phyloP scores from a whole-genome alignment of 2,113 vertebrate species.

The Saguinus midas region DNA sequence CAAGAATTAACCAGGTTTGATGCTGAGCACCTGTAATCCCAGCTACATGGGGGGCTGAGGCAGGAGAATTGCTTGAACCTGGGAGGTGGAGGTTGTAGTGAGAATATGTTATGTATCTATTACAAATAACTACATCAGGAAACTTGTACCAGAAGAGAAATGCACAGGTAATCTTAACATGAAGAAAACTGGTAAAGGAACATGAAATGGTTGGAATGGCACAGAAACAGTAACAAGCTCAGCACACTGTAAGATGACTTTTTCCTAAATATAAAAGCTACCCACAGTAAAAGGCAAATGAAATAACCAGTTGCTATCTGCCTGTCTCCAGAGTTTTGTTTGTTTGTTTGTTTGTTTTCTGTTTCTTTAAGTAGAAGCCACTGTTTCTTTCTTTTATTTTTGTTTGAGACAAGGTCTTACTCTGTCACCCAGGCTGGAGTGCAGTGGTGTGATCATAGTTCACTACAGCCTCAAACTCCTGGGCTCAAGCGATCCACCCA shows the following conservation, averaged over 20 bases:
- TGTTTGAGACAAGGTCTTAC: too few relatives aligned
- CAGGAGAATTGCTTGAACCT: too few relatives aligned
- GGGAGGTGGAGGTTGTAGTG: too few relatives aligned
- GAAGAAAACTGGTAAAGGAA: slow-evolving; percentile 1
- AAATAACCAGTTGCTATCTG: slow-evolving; percentile 16
- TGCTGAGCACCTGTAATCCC: too few relatives aligned
- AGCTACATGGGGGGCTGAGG: too few relatives aligned
- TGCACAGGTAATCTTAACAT: background rate
- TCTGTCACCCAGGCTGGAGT: too few relatives aligned
- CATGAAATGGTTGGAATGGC: background rate
- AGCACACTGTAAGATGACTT: background rate
- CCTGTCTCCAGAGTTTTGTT: background rate
- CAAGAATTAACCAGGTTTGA: too few relatives aligned
- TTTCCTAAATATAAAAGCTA: slow-evolving; percentile 26
- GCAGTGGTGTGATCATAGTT: too few relatives aligned
- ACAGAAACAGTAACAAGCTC: slow-evolving; percentile 1
- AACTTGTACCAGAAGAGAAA: slow-evolving; percentile 22
- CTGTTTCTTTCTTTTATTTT: background rate
- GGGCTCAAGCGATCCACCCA: too few relatives aligned
- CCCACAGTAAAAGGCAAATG: slow-evolving; percentile 36
- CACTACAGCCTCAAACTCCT: too few relatives aligned
- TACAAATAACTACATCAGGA: slow-evolving; percentile 17
- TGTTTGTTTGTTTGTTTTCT: background rate
- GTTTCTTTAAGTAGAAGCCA: too few relatives aligned
- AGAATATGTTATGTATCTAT: background rate